Conservation (phyloP, 2,113 vertebrate species). For the Otis tarda region DNA sequence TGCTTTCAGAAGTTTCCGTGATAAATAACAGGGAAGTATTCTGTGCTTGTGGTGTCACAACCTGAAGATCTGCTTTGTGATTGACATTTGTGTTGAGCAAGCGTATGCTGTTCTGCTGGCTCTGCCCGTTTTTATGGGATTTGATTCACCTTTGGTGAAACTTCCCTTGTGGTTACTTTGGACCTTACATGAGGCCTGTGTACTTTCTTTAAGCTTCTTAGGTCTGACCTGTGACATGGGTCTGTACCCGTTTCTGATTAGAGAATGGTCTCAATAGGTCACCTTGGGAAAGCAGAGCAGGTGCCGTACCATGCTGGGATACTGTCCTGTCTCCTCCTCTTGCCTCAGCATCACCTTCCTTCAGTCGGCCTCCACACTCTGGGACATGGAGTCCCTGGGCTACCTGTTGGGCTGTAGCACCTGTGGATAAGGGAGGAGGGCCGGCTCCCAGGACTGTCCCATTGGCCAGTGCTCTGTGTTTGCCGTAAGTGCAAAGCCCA, state of each 20-base stretch:
- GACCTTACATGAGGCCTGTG: neutral
- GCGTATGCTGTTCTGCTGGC: neutral
- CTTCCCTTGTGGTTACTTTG: neutral
- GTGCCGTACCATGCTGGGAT: rapidly evolving
- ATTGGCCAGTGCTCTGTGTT: neutral
- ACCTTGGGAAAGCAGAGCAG: neutral
- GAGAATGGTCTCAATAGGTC: neutral
- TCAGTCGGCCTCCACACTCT: neutral
- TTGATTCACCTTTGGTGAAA: neutral
- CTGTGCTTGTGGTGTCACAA: rapidly evolving
- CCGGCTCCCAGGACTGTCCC: rapidly evolving
- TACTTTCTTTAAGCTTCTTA: neutral
- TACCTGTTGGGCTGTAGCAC: neutral
- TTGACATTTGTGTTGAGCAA: neutral
- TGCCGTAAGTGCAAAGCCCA: neutral
- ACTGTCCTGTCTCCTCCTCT: neutral
- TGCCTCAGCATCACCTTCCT: neutral
- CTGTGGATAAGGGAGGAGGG: neutral
- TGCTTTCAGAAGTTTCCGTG: neutral
- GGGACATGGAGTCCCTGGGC: rapidly evolving
- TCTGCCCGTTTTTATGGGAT: neutral
- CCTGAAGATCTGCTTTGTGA: neutral
- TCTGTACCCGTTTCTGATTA: neutral
- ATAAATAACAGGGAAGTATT: neutral
- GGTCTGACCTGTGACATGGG: neutral